Percentiles rank a stretch among this genome's conserved stretches.
These are phyloP conservation scores for Danaus chrysippus DNA, from an alignment of 2,888 invertebrate genomes.

Conservation along the genomic window DNA sequence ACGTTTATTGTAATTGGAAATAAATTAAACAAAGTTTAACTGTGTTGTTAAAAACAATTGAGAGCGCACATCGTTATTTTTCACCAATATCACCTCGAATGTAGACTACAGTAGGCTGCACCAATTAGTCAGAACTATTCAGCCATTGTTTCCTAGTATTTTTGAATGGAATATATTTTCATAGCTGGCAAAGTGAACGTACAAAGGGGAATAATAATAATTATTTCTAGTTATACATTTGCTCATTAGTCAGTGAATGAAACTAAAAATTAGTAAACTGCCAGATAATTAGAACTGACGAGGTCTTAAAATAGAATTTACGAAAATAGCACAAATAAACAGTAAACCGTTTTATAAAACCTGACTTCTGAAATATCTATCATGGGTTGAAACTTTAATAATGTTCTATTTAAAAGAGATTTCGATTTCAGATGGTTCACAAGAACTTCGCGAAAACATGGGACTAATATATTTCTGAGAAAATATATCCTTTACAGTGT, in stretches of 20 bases:
- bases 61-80: no score
- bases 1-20: no score
- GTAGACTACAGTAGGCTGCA: background rate
- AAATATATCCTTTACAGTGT: no score
- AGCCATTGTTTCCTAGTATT: conserved; percentile 11
- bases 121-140: conserved; percentile 10
- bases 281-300: background rate
- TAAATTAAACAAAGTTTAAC: no score
- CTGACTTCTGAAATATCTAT: no score
- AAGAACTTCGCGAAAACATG: no score
- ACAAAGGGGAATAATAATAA: conserved; percentile 24
- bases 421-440: background rate
- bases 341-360: no score
- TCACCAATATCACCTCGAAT: background rate
- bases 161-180: conserved; percentile 1
- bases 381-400: background rate
- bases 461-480: no score
- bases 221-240: conserved; percentile 15
- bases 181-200: conserved; percentile 6
- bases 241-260: conserved; percentile 20
- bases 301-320: no score
- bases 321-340: no score
- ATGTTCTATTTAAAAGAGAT: background rate
- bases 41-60: no score
- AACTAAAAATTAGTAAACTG: conserved; percentile 1